Evolutionary conservation across 2,888 invertebrate genomes (phyloP).

Genomic region (Pachycephus smyrnensis): DNA sequence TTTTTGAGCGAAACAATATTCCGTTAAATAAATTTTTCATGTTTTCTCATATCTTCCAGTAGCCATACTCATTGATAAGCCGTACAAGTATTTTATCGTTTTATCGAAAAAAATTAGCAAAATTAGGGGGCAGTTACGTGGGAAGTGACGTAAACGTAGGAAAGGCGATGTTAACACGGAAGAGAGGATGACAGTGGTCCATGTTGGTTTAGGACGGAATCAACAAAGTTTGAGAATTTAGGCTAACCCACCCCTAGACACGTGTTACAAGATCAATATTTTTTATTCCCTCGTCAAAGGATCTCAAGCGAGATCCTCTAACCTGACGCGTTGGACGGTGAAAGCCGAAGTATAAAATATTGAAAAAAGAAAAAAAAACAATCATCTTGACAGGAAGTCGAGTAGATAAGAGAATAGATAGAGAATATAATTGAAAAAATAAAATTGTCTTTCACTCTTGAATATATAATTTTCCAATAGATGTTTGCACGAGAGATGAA

Average conservation of each 20-base stretch:
- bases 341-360: not conserved
- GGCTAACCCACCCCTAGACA: slow-evolving; percentile 45
- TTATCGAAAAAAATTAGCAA: not conserved
- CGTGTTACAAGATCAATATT: slow-evolving; percentile 54
- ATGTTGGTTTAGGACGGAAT: slow-evolving; percentile 56
- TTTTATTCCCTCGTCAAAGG: slow-evolving; percentile 28
- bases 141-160: slow-evolving; percentile 36
- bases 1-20: too few relatives aligned
- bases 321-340: not conserved
- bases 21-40: too few relatives aligned
- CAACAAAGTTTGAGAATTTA: slow-evolving; percentile 44
- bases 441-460: not conserved
- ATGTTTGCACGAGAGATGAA: not conserved
- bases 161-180: slow-evolving; percentile 45
- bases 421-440: not conserved
- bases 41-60: too few relatives aligned
- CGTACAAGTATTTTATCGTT: too few relatives aligned
- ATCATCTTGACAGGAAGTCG: not conserved
- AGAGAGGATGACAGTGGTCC: slow-evolving; percentile 7
- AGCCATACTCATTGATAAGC: not conserved
- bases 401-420: not conserved
- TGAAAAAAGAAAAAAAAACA: not conserved
- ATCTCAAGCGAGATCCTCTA: not conserved
- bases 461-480: not conserved
- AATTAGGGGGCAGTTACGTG: not conserved